Percentiles rank a stretch among this genome's conserved stretches.
Evolutionary conservation across 1,140 invertebrate species (phyloP).

Genomic region (Sarcophaga peregrina): DNA sequence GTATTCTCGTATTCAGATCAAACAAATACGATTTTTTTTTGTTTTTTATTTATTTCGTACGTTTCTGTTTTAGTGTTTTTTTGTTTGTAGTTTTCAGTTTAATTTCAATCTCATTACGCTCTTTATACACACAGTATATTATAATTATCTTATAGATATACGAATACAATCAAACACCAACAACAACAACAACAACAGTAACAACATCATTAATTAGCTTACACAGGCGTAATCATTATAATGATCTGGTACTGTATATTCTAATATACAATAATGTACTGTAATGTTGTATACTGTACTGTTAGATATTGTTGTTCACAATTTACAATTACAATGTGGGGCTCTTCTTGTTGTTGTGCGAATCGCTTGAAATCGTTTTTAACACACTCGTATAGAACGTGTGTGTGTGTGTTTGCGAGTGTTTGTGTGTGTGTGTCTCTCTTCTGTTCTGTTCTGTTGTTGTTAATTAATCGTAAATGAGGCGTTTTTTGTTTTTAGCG

Average conservation of each 20-base stretch:
- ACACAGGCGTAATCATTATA: background rate
- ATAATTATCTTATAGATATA: slow-evolving; percentile 17
- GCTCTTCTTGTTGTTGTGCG: no score
- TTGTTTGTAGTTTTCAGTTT: background rate
- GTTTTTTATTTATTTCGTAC: no score
- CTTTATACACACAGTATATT: background rate
- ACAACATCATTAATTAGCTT: no score
- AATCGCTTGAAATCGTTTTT: no score
- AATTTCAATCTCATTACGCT: slow-evolving; percentile 7
- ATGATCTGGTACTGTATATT: background rate
- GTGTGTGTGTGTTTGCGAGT: background rate
- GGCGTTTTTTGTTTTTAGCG: slow-evolving; percentile 27
- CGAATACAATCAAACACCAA: background rate
- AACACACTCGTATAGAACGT: no score
- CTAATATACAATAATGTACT: no score
- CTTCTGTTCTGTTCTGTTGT: slow-evolving; percentile 13
- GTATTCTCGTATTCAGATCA: no score
- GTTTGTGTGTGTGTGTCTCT: background rate
- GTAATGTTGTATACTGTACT: no score
- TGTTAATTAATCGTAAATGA: slow-evolving; percentile 39
- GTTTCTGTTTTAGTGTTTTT: no score
- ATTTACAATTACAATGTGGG: no score
- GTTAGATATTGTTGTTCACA: no score
- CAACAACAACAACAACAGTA: background rate
- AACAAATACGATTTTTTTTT: no score